Evolutionary conservation across 2,888 invertebrate species (phyloP).

Genomic region (Aradus depressus): DNA sequence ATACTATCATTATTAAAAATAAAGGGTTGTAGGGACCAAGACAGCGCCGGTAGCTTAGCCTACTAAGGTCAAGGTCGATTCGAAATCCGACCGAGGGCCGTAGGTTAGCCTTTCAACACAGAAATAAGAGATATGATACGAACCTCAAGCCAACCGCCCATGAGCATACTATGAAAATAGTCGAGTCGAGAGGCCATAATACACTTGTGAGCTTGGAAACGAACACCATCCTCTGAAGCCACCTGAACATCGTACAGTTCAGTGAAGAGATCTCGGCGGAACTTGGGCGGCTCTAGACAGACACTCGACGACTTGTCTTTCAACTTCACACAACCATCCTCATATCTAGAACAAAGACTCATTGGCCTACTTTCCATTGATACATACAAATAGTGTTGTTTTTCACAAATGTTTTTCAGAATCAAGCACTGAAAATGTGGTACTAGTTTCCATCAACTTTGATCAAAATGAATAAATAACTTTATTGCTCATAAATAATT

Average conservation of each 20-base stretch:
- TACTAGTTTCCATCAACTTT: not conserved
- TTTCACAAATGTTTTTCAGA: not conserved
- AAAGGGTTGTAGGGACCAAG: too few species aligned
- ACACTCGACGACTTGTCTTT: conserved; percentile 11
- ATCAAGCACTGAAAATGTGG: too few species aligned
- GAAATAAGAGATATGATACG: conserved; percentile 27
- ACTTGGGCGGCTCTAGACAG: conserved; percentile 1
- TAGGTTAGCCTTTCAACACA: too few species aligned
- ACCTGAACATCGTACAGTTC: conserved; percentile 37
- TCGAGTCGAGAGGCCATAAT: conserved; percentile 69
- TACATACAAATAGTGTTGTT: not conserved
- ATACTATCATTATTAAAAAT: too few species aligned
- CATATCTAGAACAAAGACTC: conserved; percentile 31
- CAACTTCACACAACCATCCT: conserved; percentile 24
- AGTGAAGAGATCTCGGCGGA: conserved; percentile 24
- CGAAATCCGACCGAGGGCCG: too few species aligned
- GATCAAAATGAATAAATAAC: too few species aligned
- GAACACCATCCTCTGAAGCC: conserved; percentile 35
- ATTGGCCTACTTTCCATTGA: not conserved
- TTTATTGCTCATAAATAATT: too few species aligned
- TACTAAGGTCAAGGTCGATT: too few species aligned
- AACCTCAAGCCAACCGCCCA: conserved; percentile 65
- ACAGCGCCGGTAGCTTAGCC: too few species aligned
- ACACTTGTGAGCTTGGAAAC: conserved; percentile 64
- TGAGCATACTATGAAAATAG: conserved; percentile 76